Evolutionary conservation across 2,797 vertebrate species (phyloP), one percentile per base, ranked within the genome.

Genomic region (Dromococcyx pavoninus): DNA sequence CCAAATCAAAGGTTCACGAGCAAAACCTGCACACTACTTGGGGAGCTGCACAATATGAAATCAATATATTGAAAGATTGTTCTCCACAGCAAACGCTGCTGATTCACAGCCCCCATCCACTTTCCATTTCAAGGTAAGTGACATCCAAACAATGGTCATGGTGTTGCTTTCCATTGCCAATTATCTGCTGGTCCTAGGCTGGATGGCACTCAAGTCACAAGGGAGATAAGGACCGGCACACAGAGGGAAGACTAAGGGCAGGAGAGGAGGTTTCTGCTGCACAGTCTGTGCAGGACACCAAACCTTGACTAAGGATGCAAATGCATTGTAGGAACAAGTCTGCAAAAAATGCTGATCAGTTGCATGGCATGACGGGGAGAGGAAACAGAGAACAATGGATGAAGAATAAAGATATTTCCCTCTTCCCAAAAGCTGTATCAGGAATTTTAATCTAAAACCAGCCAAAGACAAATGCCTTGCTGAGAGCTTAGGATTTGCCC

Each of bases 1-100:
- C 81, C 11, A 32, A 94, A 94, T 89, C 75, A 96, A 94, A 94
- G 92, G 86, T 92, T 85, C 82, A 85, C 57, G 74, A 94, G 77
- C 80, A 93, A 86, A 86, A 90, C 4, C 44, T 2, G 3, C 64
- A n/a, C 43, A 2, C 84, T 56, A 8, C 65, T 76, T 18, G 85
- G 84, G 92, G 88, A 94, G 74, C 75, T 53, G 84, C 2, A 17
- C 67, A n/a, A 54, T 64, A 87, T 0, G 2, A 91, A 89, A 90
- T 91, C 93, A n/a, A 87, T 91, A 91, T 76, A 91, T 64, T 61
- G 88, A 90, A 94, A 33, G 33, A 84, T 37, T 17, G 7, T 54
- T 76, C 71, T 64, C 56, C 64, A 51, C 80, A 87, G 84, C 54
- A 39, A 71, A 62, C 3, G 6, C 80, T 85, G 85, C 87, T 76